A percentile compares a stretch with the other conserved stretches of the same genome.
phyloP scores from a whole-genome alignment of 2,888 invertebrate genomes.

The Ornithoptera priamus region DNA sequence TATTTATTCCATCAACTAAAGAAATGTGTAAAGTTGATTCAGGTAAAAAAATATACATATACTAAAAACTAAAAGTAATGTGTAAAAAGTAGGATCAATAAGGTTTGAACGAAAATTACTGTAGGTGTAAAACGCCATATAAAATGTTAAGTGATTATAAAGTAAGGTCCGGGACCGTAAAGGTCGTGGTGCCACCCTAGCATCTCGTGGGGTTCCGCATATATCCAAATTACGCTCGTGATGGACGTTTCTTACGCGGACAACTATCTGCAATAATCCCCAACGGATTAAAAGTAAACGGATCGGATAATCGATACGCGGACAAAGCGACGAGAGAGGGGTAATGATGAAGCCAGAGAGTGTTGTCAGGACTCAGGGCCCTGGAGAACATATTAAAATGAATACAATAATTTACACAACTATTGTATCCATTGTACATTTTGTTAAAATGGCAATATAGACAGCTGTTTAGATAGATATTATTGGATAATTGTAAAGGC shows the following conservation, averaged over 20 bases:
- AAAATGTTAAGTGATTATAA: background rate
- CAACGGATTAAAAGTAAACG: slow-evolving; percentile 32
- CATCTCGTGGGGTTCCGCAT: slow-evolving; percentile 70
- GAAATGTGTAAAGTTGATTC: too few species aligned
- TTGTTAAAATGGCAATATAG: too few species aligned
- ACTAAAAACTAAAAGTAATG: too few species aligned
- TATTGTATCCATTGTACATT: too few species aligned
- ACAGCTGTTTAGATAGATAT: too few species aligned
- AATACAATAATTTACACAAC: too few species aligned
- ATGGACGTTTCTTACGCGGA: slow-evolving; percentile 74
- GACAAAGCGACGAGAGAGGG: slow-evolving; percentile 3
- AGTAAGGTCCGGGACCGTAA: background rate
- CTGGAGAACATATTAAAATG: background rate
- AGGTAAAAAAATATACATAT: too few species aligned
- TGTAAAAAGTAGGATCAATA: too few species aligned
- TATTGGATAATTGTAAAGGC: too few species aligned
- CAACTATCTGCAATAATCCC: slow-evolving; percentile 58
- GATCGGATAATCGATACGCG: slow-evolving; percentile 33
- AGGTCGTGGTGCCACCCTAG: slow-evolving; percentile 22
- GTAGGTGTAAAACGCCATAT: background rate
- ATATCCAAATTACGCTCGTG: slow-evolving; percentile 76
- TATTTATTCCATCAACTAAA: too few species aligned
- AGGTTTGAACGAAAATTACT: background rate
- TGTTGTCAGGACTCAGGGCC: background rate
- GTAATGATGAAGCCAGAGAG: background rate